These are phyloP conservation scores for Oncorhynchus tshawytscha DNA, from an alignment of 2,113 vertebrate species.

Conservation along the genomic window DNA sequence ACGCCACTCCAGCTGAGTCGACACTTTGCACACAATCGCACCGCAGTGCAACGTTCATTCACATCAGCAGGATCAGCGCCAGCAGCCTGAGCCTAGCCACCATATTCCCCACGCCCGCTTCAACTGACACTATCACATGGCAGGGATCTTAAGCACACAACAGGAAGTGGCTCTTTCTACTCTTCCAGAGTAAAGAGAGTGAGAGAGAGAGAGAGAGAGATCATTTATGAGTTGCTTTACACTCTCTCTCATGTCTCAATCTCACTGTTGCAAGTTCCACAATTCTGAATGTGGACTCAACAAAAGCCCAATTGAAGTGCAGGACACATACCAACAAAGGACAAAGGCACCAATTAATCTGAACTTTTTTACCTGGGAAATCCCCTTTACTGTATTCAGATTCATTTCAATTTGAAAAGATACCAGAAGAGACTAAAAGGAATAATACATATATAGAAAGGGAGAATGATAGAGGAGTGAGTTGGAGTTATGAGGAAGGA, in stretches of 20 bases:
- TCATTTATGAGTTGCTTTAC: background rate
- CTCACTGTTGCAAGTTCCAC: background rate
- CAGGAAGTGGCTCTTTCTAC: conserved; percentile 68
- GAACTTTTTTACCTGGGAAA: background rate
- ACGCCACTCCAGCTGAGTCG: conserved; percentile 66
- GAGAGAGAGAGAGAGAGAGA: background rate
- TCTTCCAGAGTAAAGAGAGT: conserved; percentile 28
- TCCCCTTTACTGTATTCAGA: background rate
- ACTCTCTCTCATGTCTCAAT: background rate
- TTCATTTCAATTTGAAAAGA: background rate
- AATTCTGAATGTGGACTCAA: background rate
- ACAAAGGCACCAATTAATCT: no score
- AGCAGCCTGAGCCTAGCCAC: conserved; percentile 23
- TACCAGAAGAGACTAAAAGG: background rate
- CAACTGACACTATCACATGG: conserved; percentile 65
- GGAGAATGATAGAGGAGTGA: background rate
- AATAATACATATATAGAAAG: background rate
- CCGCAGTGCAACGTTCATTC: conserved; percentile 34
- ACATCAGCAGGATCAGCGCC: conserved; percentile 70
- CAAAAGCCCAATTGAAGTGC: background rate
- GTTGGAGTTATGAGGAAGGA: conserved; percentile 39
- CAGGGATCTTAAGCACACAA: conserved; percentile 70
- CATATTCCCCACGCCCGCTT: conserved; percentile 54
- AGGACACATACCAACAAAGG: background rate
- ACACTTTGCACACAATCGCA: conserved; percentile 72